Conservation (phyloP, 2,888 invertebrate genomes). For the Pachycephus smyrnensis region DNA sequence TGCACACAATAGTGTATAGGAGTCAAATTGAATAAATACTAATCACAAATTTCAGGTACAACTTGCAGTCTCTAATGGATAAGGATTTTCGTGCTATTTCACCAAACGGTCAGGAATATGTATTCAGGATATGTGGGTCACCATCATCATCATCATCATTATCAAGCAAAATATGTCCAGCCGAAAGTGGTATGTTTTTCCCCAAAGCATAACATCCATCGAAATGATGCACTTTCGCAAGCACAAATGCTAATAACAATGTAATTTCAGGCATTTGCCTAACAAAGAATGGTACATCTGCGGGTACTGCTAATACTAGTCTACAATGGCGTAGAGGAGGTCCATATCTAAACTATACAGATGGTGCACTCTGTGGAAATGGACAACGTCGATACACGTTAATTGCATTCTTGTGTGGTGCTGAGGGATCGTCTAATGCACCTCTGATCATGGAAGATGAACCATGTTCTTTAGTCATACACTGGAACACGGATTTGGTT, state of each 20-base stretch:
- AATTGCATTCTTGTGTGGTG: slow-evolving; percentile 52
- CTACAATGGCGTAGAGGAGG: slow-evolving; percentile 55
- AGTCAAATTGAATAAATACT: neutral
- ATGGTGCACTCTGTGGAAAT: slow-evolving; percentile 48
- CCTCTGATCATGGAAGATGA: slow-evolving; percentile 45
- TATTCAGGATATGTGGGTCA: slow-evolving; percentile 49
- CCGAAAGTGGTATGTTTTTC: neutral
- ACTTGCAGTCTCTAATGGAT: slow-evolving; percentile 48
- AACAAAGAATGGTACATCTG: slow-evolving; percentile 36
- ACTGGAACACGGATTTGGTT: slow-evolving; percentile 49
- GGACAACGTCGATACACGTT: slow-evolving; percentile 45
- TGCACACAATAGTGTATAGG: neutral
- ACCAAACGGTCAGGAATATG: slow-evolving; percentile 35
- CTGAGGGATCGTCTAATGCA: slow-evolving; percentile 32
- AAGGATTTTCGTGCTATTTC: slow-evolving; percentile 31
- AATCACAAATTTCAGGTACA: slow-evolving; percentile 36
- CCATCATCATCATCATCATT: slow-evolving; percentile 11
- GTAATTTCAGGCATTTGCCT: slow-evolving; percentile 49
- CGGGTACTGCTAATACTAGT: slow-evolving; percentile 50
- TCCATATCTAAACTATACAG: slow-evolving; percentile 59
- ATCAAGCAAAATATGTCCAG: neutral
- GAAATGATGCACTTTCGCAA: neutral
- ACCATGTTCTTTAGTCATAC: slow-evolving; percentile 48
- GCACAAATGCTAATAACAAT: neutral
- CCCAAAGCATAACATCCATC: neutral